A percentile compares a stretch with the other conserved stretches of the same genome.
phyloP scores from a whole-genome alignment of 2,888 invertebrate genomes.

The Eucriotettix oculatus region DNA sequence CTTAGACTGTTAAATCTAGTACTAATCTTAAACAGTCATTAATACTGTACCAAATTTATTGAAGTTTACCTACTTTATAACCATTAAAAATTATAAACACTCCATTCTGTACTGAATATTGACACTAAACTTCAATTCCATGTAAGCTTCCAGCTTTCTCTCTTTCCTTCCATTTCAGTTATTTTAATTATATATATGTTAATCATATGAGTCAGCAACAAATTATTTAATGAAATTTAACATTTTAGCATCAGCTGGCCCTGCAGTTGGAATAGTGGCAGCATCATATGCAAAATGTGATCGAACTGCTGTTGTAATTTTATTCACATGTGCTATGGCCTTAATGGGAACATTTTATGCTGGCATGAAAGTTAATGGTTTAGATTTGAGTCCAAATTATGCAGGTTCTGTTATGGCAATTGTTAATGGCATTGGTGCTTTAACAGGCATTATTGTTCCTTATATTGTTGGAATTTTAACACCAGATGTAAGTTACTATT shows the following conservation, averaged over 20 bases:
- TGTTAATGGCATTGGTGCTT: constrained; percentile 52
- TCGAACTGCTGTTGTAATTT: constrained; percentile 36
- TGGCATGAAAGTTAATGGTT: constrained; percentile 50
- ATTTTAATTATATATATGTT: background rate
- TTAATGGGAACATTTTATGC: constrained; percentile 54
- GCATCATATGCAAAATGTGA: constrained; percentile 54
- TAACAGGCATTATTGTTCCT: constrained; percentile 53
- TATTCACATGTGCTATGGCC: constrained; percentile 51
- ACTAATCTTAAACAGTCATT: no score
- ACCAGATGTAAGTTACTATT: constrained; percentile 35
- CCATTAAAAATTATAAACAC: no score
- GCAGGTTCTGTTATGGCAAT: constrained; percentile 52
- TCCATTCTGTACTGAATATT: no score
- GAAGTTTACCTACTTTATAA: no score
- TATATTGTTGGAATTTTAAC: constrained; percentile 48
- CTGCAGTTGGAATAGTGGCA: constrained; percentile 46
- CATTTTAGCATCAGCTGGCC: constrained; percentile 34
- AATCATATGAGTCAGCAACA: background rate
- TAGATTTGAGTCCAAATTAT: constrained; percentile 48
- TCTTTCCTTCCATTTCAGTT: background rate
- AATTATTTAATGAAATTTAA: background rate
- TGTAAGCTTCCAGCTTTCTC: no score
- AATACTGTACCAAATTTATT: no score
- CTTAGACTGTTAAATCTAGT: no score
- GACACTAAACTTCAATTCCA: no score